Base-by-base conservation (phyloP, 1,140 invertebrate genomes). In the Caenorhabditis tropicalis region DNA sequence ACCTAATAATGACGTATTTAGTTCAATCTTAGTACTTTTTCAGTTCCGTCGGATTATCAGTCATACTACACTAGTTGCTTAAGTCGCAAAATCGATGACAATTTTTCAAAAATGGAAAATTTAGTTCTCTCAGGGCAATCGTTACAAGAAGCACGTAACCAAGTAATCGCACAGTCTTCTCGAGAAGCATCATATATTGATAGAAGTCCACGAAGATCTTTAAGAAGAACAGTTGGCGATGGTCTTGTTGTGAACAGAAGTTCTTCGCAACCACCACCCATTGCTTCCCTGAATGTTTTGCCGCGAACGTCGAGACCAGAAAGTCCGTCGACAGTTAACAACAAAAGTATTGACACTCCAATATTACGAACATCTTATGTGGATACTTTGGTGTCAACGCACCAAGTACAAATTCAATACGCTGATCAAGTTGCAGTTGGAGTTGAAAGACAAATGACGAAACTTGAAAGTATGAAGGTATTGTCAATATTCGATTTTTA, bases 381-480 rank as follows among this genome's bases (percentile, higher is more conserved):
- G 0, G 65, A 74, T 43, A 74, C 65, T 7, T n/a, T 74, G n/a
- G 65, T 74, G 5, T 33, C 65, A 1, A 24, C 36, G 3, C 65
- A 74, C 27, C 65, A 46, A 46, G 43, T 74, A n/a, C 65, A 74
- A 2, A 39, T 74, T 7, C 33, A 74, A 24, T 74, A 74, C 43
- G 33, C 65, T 19, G 65, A 74, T 74, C 33, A 36, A 24, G n/a
- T 46, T 43, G 65, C 33, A 6, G 36, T 43, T 4, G n/a, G 15
- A 12, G 65, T 74, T 43, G 65, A 74, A 27, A n/a, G 24, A 24
- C 65, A 74, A 46, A 74, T 74, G 65, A 74, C 65, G 0, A 74
- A 74, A n/a, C 19, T 74, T n/a, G 65, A 74, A 10, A 74, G 65
- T 21, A 43, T 74, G 21, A 74, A 74, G 65, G 65, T 74, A 74